These are phyloP conservation scores for Eilema sororculum DNA, from an alignment of 2,888 invertebrate species.

Conservation along the genomic window DNA sequence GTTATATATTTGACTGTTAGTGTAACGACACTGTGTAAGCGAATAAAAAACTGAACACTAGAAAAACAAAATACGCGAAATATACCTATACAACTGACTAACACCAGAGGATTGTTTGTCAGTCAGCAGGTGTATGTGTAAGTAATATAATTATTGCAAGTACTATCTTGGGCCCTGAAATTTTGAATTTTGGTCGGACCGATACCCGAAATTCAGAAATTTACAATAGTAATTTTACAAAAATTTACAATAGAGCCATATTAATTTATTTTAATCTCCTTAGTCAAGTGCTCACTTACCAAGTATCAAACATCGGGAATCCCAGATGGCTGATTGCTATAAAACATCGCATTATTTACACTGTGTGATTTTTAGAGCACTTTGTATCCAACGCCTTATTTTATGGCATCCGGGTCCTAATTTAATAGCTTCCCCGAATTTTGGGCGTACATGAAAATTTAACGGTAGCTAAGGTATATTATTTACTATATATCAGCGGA, in stretches of 20 bases:
- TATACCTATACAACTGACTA: no score
- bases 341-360: slow-evolving; percentile 41
- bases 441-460: background rate
- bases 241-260: background rate
- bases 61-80: no score
- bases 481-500: no score
- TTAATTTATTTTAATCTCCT: background rate
- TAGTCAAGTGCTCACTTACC: background rate
- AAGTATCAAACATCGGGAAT: slow-evolving; percentile 8
- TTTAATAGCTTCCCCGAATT: slow-evolving; percentile 34
- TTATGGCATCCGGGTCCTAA: slow-evolving; percentile 47
- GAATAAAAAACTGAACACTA: no score
- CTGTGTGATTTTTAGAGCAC: slow-evolving; percentile 42
- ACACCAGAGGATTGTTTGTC: no score
- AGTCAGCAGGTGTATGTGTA: no score
- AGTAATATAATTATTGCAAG: no score
- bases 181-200: no score
- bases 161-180: no score
- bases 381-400: slow-evolving; percentile 26
- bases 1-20: no score
- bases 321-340: slow-evolving; percentile 30
- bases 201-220: no score
- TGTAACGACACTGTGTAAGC: no score
- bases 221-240: background rate
- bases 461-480: slow-evolving; percentile 3